A percentile compares a stretch with the other conserved stretches of the same genome.
Conservation (phyloP, 1,140 invertebrate species). For the Neodiprion virginianus region DNA sequence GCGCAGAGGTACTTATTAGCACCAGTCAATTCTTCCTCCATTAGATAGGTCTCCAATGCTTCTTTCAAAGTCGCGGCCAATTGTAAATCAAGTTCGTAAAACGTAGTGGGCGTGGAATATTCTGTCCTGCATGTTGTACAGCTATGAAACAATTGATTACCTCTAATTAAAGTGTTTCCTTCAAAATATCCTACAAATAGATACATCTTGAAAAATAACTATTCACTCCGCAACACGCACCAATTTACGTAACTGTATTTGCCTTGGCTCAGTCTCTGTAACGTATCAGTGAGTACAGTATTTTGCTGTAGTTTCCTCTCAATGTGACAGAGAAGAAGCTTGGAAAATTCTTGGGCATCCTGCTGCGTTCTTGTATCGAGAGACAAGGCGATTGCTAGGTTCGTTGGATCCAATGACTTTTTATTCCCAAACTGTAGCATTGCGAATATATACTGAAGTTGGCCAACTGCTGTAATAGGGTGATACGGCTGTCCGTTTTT, state of each 20-base stretch:
- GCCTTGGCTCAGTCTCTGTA: constrained; percentile 70
- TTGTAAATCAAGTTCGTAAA: constrained; percentile 74
- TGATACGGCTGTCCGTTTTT: constrained; percentile 45
- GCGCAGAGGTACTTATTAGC: constrained; percentile 72
- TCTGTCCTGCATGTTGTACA: constrained; percentile 69
- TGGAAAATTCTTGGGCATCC: constrained; percentile 81
- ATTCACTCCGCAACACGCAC: constrained; percentile 49
- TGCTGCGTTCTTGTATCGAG: constrained; percentile 71
- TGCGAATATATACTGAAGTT: constrained; percentile 74
- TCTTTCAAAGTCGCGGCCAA: constrained; percentile 68
- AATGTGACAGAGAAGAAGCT: constrained; percentile 71
- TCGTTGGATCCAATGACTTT: constrained; percentile 69
- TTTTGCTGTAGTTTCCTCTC: constrained; percentile 65
- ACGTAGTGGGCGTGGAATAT: constrained; percentile 66
- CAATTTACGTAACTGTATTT: constrained; percentile 72
- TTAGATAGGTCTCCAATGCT: constrained; percentile 70
- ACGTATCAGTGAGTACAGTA: constrained; percentile 59
- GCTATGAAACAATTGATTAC: constrained; percentile 44
- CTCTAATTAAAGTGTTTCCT: background rate
- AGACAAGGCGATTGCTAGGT: constrained; percentile 69
- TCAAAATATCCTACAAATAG: constrained; percentile 20
- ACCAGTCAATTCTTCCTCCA: constrained; percentile 72
- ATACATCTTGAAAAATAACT: constrained; percentile 14
- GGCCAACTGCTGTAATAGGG: constrained; percentile 63
- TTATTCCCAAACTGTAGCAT: constrained; percentile 69